phyloP scores from a whole-genome alignment of 2,113 vertebrate species.

The Mormyrus lacerda region DNA sequence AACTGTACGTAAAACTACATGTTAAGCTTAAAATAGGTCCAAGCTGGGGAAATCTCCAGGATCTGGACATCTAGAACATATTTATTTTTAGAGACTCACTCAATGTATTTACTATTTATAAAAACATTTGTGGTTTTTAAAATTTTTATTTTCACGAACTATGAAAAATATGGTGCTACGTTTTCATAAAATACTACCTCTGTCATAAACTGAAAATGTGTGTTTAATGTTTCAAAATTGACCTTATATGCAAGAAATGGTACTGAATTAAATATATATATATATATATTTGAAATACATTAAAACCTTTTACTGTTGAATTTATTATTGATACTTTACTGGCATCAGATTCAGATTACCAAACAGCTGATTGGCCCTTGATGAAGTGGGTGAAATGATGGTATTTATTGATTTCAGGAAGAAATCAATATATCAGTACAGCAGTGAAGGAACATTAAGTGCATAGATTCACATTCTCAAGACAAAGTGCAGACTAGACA shows the following conservation, averaged over 20 bases:
- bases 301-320: not conserved
- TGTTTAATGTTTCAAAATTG: not conserved
- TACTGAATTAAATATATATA: too few species aligned
- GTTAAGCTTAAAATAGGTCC: conserved; percentile 83
- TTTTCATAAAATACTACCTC: not conserved
- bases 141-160: not conserved
- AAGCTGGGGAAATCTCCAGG: conserved; percentile 87
- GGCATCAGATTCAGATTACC: not conserved
- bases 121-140: not conserved
- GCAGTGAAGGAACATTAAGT: not conserved
- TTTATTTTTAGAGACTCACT: not conserved
- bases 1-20: conserved; percentile 77
- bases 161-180: not conserved
- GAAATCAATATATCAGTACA: too few species aligned
- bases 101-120: not conserved
- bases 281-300: not conserved
- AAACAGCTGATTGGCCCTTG: not conserved
- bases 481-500: not conserved
- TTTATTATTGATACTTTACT: not conserved
- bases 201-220: not conserved
- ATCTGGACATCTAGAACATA: conserved; percentile 67
- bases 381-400: not conserved
- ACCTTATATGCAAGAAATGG: not conserved
- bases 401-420: not conserved
- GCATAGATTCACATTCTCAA: not conserved